Base-by-base conservation (phyloP, 2,113 vertebrate genomes). In the Thoracochromis brauschi region DNA sequence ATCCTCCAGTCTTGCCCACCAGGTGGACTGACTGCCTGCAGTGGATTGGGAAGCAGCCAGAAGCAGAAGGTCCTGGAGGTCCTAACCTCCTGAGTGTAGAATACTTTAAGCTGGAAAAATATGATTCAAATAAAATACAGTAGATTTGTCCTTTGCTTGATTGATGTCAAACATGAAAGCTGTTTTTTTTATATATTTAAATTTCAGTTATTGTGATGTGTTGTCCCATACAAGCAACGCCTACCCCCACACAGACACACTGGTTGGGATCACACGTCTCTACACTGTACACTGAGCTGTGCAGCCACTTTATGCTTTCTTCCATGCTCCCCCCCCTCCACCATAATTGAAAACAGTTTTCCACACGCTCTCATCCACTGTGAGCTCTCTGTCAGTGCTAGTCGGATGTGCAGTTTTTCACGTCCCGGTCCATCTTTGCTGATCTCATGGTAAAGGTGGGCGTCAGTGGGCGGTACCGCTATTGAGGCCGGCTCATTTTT, bases 371-470 rank as follows among this genome's bases (percentile, higher is more conserved):
- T 68, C 63, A 21, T 68, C 21, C 71, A 73, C 68, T 17, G 14
- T 75, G 40, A 42, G 54, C 54, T 17, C 14, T 16, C 21, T 24
- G 35, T 7, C 11, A 35, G 31, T 24, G 21, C 58, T 10, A 14
- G 42, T 53, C 45, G 9, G 58, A 38, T 45, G 49, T 51, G 82
- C 53, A 80, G 6, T 81, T 81, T 85, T 88, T 80, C 91, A 88
- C 33, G 65, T 85, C 63, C 63, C 40, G 47, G 71, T 29, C 82
- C 79, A 55, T 80, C 81, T 75, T 58, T 26, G 75, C 83, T 92
- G 92, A 93, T 57, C 82, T 92, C 89, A 93, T 81, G 63, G 5
- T 47, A 19, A 81, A 83, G 51, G 90, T 93, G 89, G 92, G 92
- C 90, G 93, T 91, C 40, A 82, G 80, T 80, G 93, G 93, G 94